Conservation (phyloP, 2,113 vertebrate genomes). For the Orthonyx spaldingii region DNA sequence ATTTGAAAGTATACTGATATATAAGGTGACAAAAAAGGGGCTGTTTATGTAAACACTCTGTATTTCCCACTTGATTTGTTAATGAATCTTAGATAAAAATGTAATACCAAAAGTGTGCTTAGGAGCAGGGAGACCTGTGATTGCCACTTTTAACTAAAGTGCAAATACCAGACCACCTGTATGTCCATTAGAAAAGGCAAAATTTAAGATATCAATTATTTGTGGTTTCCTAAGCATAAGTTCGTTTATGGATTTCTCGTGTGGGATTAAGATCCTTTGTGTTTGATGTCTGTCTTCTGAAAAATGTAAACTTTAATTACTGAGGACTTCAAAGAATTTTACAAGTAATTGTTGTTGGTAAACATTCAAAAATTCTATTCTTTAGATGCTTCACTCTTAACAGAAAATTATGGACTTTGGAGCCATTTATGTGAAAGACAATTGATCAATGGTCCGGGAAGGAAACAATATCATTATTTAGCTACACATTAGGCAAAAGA, state of each 20-base stretch:
- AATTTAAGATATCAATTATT: background rate
- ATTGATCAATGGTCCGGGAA: background rate
- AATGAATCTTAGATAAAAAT: background rate
- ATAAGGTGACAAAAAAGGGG: background rate
- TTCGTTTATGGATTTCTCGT: background rate
- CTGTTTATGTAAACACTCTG: background rate
- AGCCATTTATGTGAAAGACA: background rate
- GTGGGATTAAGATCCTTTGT: background rate
- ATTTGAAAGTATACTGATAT: background rate
- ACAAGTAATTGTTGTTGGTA: background rate
- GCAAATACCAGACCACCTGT: background rate
- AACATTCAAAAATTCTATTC: background rate
- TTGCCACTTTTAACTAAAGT: background rate
- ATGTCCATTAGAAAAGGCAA: background rate
- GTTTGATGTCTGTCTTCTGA: background rate
- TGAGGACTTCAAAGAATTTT: background rate
- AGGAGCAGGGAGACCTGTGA: background rate
- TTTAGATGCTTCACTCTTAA: background rate
- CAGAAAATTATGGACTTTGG: background rate
- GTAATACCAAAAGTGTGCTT: background rate
- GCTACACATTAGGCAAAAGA: background rate
- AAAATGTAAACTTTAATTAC: background rate
- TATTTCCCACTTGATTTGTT: background rate
- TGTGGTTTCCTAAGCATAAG: background rate
- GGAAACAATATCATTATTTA: background rate